These are phyloP conservation scores for Stenopsyche tienmushanensis DNA, from an alignment of 1,140 invertebrate species.

Conservation along the genomic window DNA sequence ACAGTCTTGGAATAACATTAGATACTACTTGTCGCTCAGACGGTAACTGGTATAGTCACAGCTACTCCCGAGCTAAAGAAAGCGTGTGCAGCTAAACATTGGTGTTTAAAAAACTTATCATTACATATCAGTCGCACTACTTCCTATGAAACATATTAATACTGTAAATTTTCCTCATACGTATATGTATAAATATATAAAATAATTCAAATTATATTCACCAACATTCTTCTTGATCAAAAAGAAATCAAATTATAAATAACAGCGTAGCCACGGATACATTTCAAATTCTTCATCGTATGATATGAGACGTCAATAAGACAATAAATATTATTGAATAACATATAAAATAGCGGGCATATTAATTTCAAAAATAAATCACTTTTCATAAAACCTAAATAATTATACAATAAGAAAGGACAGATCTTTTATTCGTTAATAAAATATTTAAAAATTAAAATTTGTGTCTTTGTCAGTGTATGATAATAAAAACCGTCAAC, in stretches of 20 bases:
- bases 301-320: too few species aligned
- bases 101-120: slow-evolving; percentile 40
- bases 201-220: neutral
- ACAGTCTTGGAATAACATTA: slow-evolving; percentile 43
- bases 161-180: slow-evolving; percentile 22
- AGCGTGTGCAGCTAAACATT: slow-evolving; percentile 41
- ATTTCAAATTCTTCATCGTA: too few species aligned
- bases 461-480: too few species aligned
- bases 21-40: slow-evolving; percentile 36
- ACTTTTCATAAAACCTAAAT: too few species aligned
- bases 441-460: too few species aligned
- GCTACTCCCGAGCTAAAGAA: slow-evolving; percentile 28
- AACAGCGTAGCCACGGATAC: too few species aligned
- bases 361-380: too few species aligned
- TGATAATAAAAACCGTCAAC: too few species aligned
- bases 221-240: neutral
- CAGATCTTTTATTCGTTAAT: too few species aligned
- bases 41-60: slow-evolving; percentile 1
- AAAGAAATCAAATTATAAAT: neutral
- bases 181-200: neutral
- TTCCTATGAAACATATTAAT: slow-evolving; percentile 39
- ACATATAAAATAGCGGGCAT: too few species aligned
- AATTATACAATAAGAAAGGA: too few species aligned
- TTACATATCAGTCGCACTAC: slow-evolving; percentile 41
- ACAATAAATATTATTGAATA: too few species aligned